A percentile compares a stretch with the other conserved stretches of the same genome.
phyloP scores from a whole-genome alignment of 2,113 vertebrate species.

The Piprites chloris region DNA sequence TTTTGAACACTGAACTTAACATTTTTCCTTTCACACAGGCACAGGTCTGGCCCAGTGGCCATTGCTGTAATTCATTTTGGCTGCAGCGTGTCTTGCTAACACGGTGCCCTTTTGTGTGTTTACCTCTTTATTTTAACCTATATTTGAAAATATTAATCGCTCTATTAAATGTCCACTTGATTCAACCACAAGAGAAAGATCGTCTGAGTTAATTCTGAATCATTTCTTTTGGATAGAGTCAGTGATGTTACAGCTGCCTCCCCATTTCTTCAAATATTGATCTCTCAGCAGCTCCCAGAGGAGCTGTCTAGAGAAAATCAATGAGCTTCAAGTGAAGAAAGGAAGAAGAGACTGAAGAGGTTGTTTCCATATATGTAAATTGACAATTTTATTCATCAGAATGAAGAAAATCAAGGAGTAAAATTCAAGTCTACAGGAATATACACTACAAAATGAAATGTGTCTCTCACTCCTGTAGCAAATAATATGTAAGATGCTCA shows the following conservation, averaged over 20 bases:
- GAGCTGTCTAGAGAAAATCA: neutral
- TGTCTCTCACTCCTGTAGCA: neutral
- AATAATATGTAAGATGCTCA: neutral
- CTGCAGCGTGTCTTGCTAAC: neutral
- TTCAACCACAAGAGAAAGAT: neutral
- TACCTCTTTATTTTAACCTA: neutral
- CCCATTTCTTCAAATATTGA: neutral
- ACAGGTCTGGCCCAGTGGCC: neutral
- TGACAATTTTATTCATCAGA: neutral
- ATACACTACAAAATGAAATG: neutral
- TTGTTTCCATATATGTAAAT: neutral
- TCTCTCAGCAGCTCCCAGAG: neutral
- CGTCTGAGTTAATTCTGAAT: neutral
- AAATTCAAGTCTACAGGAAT: neutral
- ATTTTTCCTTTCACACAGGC: neutral
- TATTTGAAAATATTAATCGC: neutral
- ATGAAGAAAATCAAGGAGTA: neutral
- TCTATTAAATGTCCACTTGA: neutral
- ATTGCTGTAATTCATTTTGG: neutral
- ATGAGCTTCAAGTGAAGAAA: neutral
- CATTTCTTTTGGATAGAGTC: neutral
- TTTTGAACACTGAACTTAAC: neutral
- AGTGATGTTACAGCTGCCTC: neutral
- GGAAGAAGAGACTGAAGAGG: neutral
- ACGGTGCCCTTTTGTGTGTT: neutral